These are phyloP conservation scores for Scortum barcoo DNA, from an alignment of 2,113 vertebrate species.

Conservation along the genomic window DNA sequence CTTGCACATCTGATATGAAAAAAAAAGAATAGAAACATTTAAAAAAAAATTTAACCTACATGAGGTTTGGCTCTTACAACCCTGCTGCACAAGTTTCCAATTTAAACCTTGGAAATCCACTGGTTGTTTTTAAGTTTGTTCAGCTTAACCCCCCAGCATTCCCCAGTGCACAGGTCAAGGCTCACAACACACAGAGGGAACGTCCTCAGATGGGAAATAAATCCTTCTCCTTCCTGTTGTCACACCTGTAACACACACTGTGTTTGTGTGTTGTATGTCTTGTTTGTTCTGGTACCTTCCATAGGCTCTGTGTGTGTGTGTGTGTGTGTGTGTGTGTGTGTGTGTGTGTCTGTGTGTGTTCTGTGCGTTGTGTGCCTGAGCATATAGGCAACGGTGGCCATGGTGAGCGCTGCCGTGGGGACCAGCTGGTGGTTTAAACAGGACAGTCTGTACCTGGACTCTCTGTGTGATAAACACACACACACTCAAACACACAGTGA, in stretches of 20 bases:
- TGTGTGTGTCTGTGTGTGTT: conserved; percentile 8
- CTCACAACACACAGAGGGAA: conserved; percentile 18
- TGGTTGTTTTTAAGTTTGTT: conserved; percentile 29
- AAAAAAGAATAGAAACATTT: neutral
- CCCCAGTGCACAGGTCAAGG: conserved; percentile 1
- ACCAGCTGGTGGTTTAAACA: conserved; percentile 40
- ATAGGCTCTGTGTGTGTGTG: neutral
- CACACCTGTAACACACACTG: conserved; percentile 39
- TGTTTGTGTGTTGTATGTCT: no score
- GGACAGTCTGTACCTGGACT: conserved; percentile 31
- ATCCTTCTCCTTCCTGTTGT: conserved; percentile 35
- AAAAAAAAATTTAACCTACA: neutral
- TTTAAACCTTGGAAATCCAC: no score
- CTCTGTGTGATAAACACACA: neutral
- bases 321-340: neutral
- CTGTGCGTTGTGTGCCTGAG: neutral
- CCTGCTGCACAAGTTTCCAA: no score
- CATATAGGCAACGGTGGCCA: conserved; percentile 28
- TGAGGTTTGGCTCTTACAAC: neutral
- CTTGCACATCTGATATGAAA: no score
- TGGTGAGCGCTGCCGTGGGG: conserved; percentile 44
- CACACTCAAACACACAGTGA: conserved; percentile 1
- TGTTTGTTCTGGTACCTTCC: conserved; percentile 1
- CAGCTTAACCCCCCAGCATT: neutral
- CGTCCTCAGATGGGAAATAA: conserved; percentile 35